phyloP scores from a whole-genome alignment of 2,888 invertebrate genomes.

The Ophion costatus region DNA sequence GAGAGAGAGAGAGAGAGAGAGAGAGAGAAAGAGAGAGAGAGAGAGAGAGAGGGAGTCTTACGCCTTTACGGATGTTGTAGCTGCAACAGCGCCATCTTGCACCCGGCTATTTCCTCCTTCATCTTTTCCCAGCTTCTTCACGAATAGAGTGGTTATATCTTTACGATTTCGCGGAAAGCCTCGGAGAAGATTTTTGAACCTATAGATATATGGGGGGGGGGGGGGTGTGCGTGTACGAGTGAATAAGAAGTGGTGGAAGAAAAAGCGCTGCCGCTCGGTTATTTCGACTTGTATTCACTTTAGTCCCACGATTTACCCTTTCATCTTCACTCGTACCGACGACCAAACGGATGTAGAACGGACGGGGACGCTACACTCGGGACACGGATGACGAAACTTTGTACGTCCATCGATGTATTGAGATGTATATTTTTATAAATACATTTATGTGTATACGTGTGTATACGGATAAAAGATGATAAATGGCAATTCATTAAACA shows the following conservation, averaged over 20 bases:
- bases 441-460: background rate
- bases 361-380: constrained; percentile 33
- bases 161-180: constrained; percentile 66
- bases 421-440: background rate
- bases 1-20: too few species aligned
- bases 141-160: constrained; percentile 71
- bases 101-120: constrained; percentile 69
- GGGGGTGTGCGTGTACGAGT: background rate
- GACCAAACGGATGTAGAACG: constrained; percentile 55
- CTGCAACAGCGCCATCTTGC: constrained; percentile 60
- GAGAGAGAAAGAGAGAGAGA: too few species aligned
- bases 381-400: constrained; percentile 47
- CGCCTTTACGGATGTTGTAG: constrained; percentile 46
- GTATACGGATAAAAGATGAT: constrained; percentile 5
- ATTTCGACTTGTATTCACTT: constrained; percentile 48
- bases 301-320: constrained; percentile 53
- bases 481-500: constrained; percentile 53
- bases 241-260: constrained; percentile 36
- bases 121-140: constrained; percentile 63
- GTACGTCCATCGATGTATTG: constrained; percentile 37
- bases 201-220: background rate
- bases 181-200: constrained; percentile 58
- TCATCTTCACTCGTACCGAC: constrained; percentile 58
- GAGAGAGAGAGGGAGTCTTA: constrained; percentile 10
- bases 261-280: constrained; percentile 50